Evolutionary conservation across 2,888 invertebrate genomes (phyloP).

Genomic region (Rosalia funebris): DNA sequence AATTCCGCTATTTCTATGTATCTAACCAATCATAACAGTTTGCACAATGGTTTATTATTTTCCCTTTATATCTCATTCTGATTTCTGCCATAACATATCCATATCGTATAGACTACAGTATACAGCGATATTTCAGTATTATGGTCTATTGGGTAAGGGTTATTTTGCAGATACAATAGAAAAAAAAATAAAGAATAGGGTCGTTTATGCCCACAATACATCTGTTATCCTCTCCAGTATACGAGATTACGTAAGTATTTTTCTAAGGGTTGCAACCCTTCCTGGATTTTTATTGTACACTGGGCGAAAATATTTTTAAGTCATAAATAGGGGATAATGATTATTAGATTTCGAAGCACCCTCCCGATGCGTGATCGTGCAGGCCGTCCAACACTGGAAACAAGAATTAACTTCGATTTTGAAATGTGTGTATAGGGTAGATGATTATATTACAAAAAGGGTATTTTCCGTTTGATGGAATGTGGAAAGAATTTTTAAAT

Average conservation of each 20-base stretch:
- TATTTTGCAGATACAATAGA: constrained; percentile 27
- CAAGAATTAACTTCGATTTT: no score
- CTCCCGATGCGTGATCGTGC: background rate
- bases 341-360: constrained; percentile 1
- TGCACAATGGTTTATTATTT: constrained; percentile 19
- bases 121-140: constrained; percentile 28
- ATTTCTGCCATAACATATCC: constrained; percentile 27
- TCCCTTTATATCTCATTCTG: constrained; percentile 17
- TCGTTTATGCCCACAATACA: constrained; percentile 51
- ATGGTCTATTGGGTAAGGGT: constrained; percentile 23
- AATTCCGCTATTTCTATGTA: constrained; percentile 1
- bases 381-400: no score
- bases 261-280: constrained; percentile 23
- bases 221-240: constrained; percentile 56
- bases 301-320: constrained; percentile 6
- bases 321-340: constrained; percentile 15
- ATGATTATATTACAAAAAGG: no score
- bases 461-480: no score
- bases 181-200: constrained; percentile 31
- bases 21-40: constrained; percentile 16
- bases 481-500: no score
- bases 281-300: constrained; percentile 5
- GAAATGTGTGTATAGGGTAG: no score
- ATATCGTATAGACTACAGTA: constrained; percentile 25
- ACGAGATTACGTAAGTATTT: constrained; percentile 56